phyloP scores from a whole-genome alignment of 2,113 vertebrate species.

The Crotalus tigris region DNA sequence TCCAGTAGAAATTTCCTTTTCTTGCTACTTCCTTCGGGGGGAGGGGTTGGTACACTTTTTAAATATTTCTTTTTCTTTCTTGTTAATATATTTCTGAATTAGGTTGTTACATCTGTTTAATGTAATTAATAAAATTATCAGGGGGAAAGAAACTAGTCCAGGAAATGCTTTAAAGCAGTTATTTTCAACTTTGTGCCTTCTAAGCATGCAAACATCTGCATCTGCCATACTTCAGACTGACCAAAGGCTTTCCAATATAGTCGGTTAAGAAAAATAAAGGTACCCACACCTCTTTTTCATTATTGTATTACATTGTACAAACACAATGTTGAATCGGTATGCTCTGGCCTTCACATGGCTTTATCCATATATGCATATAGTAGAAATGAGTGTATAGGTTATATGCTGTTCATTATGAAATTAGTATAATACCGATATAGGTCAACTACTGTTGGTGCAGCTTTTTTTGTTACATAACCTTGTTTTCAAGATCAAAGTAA shows the following conservation, averaged over 20 bases:
- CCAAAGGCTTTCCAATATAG: neutral
- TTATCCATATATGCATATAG: neutral
- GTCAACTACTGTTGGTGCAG: neutral
- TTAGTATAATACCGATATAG: neutral
- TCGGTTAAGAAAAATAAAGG: neutral
- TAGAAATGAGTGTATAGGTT: neutral
- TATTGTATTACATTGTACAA: neutral
- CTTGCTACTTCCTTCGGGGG: neutral
- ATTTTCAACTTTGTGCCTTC: neutral
- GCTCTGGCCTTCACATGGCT: neutral
- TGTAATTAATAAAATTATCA: neutral
- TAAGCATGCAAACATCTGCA: neutral
- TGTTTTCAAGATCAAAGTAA: neutral
- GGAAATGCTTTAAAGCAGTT: neutral
- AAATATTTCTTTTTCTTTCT: neutral
- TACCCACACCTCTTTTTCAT: neutral
- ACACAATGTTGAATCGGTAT: neutral
- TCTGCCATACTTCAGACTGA: neutral
- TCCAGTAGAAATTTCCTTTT: neutral
- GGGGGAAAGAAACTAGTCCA: neutral
- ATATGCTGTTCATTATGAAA: neutral
- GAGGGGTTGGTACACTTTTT: too few relatives aligned
- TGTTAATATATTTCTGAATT: neutral
- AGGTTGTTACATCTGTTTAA: neutral
- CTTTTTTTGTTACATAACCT: neutral